Conservation (phyloP, 2,797 vertebrate genomes). For the Sparidentex hasta region DNA sequence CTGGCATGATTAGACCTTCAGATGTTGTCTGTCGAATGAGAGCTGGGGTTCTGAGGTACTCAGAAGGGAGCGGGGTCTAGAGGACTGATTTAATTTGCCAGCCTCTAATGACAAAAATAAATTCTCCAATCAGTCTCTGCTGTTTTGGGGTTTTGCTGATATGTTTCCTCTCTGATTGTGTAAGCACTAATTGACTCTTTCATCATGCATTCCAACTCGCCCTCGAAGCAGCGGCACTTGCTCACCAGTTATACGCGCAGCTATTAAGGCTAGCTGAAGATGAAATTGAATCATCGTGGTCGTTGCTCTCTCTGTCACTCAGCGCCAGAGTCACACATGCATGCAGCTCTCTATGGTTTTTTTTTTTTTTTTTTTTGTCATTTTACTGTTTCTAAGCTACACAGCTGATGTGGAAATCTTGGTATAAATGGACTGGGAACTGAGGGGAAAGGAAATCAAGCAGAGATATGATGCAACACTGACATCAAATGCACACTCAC, state of each 20-base stretch:
- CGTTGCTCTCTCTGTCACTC: conserved; percentile 34
- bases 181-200: conserved; percentile 74
- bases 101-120: conserved; percentile 77
- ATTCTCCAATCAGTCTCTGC: conserved; percentile 69
- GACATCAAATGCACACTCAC: conserved; percentile 39
- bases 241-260: conserved; percentile 39
- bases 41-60: conserved; percentile 64
- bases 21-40: conserved; percentile 73
- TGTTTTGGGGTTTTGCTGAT: conserved; percentile 68
- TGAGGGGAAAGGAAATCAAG: not conserved
- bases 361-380: not conserved
- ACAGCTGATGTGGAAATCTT: conserved; percentile 20
- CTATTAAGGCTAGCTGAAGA: conserved; percentile 57
- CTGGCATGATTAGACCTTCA: conserved; percentile 81
- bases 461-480: conserved; percentile 25
- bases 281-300: conserved; percentile 41
- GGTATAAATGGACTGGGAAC: conserved; percentile 15
- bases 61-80: conserved; percentile 57
- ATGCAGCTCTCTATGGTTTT: conserved; percentile 21
- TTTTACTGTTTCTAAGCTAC: not conserved
- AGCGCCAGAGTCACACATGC: conserved; percentile 7
- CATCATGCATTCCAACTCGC: conserved; percentile 60
- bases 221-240: conserved; percentile 49
- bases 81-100: conserved; percentile 82
- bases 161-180: conserved; percentile 74